phyloP scores from a whole-genome alignment of 2,888 invertebrate genomes.

The Parnassius apollo region DNA sequence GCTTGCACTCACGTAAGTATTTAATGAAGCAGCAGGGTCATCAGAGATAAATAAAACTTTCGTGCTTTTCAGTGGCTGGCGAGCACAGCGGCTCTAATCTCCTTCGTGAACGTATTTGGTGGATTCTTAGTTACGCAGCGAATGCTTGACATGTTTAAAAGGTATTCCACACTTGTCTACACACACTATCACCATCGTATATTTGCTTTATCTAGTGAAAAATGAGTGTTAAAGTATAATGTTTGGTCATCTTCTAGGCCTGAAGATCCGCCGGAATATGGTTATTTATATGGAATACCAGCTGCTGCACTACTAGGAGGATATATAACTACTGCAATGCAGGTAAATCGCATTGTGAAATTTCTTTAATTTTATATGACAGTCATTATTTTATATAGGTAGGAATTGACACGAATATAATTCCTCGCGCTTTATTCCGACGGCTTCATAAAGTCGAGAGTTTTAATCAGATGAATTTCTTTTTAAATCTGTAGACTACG shows the following conservation, averaged over 20 bases:
- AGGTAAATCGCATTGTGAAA: conserved; percentile 48
- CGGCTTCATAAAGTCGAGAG: too few relatives aligned
- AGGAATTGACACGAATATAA: too few relatives aligned
- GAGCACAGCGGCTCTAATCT: conserved; percentile 91
- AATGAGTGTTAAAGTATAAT: too few relatives aligned
- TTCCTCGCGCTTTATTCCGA: too few relatives aligned
- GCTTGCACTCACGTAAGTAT: too few relatives aligned
- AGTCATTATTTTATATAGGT: too few relatives aligned
- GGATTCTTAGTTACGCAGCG: conserved; percentile 94
- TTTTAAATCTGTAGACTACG: too few relatives aligned
- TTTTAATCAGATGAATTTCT: too few relatives aligned
- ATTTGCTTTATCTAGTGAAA: too few relatives aligned
- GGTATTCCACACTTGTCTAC: conserved; percentile 59
- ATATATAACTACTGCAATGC: conserved; percentile 83
- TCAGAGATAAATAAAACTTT: too few relatives aligned
- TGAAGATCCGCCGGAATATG: conserved; percentile 93
- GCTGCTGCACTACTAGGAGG: conserved; percentile 86
- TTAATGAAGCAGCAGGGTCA: too few relatives aligned
- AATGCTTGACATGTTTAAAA: conserved; percentile 96
- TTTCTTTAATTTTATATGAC: too few relatives aligned
- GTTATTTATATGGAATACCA: conserved; percentile 89
- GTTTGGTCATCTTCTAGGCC: conserved; percentile 61
- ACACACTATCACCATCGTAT: background rate
- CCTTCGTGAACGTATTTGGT: conserved; percentile 94
- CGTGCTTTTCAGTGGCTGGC: conserved; percentile 83